Percentiles rank a stretch among this genome's conserved stretches.
Conservation (phyloP, 2,113 vertebrate species). For the Thryonomys swinderianus region DNA sequence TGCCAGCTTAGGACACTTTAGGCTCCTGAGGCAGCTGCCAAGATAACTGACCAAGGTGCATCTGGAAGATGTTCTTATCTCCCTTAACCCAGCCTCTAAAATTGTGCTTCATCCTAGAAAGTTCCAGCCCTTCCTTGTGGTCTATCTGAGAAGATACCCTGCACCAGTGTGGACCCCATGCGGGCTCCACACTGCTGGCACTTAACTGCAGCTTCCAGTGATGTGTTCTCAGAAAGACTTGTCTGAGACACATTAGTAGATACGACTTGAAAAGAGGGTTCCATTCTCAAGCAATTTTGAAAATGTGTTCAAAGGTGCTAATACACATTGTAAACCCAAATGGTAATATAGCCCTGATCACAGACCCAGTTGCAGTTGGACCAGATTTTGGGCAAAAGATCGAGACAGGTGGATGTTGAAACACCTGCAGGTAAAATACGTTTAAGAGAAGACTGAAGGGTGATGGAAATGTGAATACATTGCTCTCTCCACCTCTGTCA, state of each 20-base stretch:
- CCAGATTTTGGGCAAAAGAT: background rate
- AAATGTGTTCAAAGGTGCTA: background rate
- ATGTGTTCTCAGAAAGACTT: background rate
- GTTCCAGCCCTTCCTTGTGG: background rate
- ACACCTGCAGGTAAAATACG: background rate
- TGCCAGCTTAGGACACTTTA: background rate
- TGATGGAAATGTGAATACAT: background rate
- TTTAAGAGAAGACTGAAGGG: background rate
- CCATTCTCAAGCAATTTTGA: background rate
- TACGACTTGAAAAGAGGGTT: background rate
- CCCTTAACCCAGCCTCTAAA: background rate
- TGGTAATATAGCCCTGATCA: background rate
- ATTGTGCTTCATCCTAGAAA: background rate
- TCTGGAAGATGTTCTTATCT: background rate
- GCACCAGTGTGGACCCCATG: background rate
- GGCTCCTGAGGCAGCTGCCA: background rate
- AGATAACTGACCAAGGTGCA: background rate
- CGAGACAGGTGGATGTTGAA: background rate
- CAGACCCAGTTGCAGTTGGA: background rate
- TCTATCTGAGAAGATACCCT: background rate
- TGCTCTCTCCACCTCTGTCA: background rate
- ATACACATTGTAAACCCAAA: background rate
- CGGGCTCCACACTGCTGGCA: background rate
- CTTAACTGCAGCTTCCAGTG: background rate
- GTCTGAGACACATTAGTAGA: background rate